A percentile compares a stretch with the other conserved stretches of the same genome.
Evolutionary conservation across 2,888 invertebrate species (phyloP).

Genomic region (Phalera bucephala): DNA sequence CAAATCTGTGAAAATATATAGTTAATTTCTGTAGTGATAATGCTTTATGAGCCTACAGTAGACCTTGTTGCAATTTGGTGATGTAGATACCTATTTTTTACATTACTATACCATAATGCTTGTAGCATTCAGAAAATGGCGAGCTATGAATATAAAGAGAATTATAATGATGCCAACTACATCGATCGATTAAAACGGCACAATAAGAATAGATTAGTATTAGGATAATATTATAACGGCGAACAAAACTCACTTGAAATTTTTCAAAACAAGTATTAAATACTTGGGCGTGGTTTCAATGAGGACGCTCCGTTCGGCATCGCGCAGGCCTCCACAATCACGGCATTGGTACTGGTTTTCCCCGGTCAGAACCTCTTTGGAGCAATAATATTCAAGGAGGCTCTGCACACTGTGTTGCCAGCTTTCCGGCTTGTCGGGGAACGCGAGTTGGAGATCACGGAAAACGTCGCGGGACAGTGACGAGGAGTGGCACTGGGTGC

Average conservation of each 20-base stretch:
- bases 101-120: no score
- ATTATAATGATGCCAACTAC: no score
- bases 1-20: constrained; percentile 51
- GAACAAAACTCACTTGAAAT: constrained; percentile 85
- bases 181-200: no score
- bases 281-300: constrained; percentile 90
- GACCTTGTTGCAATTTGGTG: no score
- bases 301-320: constrained; percentile 85
- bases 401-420: constrained; percentile 87
- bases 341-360: constrained; percentile 93
- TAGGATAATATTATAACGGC: no score
- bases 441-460: constrained; percentile 90
- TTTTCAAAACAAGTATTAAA: constrained; percentile 90
- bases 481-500: constrained; percentile 87
- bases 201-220: no score
- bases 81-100: no score
- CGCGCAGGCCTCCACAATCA: constrained; percentile 87
- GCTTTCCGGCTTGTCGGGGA: constrained; percentile 82
- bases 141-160: no score
- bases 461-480: constrained; percentile 91
- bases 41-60: no score
- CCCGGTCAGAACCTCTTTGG: constrained; percentile 89
- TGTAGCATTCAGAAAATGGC: no score
- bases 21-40: no score
- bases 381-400: constrained; percentile 89